Evolutionary conservation across 2,797 vertebrate genomes (phyloP), one percentile per base, ranked within the genome.

Genomic region (Harpagifer antarcticus): DNA sequence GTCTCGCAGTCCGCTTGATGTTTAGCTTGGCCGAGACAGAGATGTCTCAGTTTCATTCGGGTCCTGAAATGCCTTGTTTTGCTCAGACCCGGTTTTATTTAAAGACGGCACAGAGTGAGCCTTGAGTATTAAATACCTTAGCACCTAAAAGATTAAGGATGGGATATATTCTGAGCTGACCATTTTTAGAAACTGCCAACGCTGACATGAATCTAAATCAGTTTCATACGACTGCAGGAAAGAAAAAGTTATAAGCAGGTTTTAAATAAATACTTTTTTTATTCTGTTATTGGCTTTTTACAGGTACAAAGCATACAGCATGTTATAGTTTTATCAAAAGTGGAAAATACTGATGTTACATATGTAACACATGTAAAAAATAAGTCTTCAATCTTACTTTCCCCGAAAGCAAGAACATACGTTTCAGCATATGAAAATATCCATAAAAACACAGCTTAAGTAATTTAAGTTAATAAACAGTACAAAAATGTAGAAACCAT

Each of bases 301-400:
- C 97, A 99, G 92, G 95, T 98, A 99, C 95, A 98, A 99, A 98
- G 97, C 97, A 97, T 98, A 99, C 97, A 96, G 93, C 98, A 97
- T 98, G 97, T 99, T 99, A 99, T 97, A 98, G 95, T 97, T 97
- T 97, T 99, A 99, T 99, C 97, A 99, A 99, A 97, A 95, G 96
- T 98, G 96, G 96, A 98, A 99, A 99, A 99, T 99, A 99, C 95
- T 97, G 95, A 96, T 91, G 97, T 99, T 98, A 99, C 98, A 96
- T 96, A 96, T 96, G 98, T 99, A 99, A 99, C 98, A 97, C 97
- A 97, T 97, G 96, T 98, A 98, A 97, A 97, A 97, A 97, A 98
- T 96, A 96, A 96, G 95, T 96, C 89, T 96, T 96, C 94, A 96
- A 96, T 97, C 97, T 98, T 97, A 99, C 97, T 95, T 97, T 98